Evolutionary conservation across 2,888 invertebrate species (phyloP).

Genomic region (Allolobophora icterica): DNA sequence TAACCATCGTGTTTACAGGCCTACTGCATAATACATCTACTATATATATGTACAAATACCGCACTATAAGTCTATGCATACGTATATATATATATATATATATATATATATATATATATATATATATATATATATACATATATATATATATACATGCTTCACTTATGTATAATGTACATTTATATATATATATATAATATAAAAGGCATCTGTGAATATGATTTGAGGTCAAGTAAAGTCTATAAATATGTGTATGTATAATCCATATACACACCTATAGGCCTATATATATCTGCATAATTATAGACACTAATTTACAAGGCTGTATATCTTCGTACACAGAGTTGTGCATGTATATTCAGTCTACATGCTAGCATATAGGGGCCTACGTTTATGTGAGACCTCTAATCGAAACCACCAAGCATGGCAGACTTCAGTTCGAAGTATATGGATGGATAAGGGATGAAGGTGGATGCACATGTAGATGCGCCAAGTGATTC

Average conservation of each 20-base stretch:
- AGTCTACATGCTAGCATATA: background rate
- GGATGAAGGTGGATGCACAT: background rate
- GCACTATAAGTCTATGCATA: too few species aligned
- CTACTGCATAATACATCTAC: background rate
- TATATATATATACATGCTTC: too few species aligned
- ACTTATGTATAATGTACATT: too few species aligned
- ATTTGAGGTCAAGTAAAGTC: too few species aligned
- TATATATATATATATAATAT: too few species aligned
- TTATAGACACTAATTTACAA: too few species aligned
- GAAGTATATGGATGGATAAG: background rate
- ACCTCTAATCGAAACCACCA: background rate
- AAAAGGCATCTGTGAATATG: too few species aligned
- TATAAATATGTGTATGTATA: too few species aligned
- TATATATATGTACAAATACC: too few species aligned
- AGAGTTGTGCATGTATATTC: background rate
- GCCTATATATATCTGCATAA: background rate
- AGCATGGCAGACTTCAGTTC: background rate
- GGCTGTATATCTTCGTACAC: background rate
- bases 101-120: too few species aligned
- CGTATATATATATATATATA: too few species aligned
- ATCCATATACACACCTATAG: background rate
- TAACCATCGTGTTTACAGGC: background rate
- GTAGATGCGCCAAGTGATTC: background rate
- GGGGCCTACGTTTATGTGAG: background rate
- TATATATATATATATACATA: too few species aligned